Base-by-base conservation (phyloP, 2,888 invertebrate genomes). In the Sesamia inferens region DNA sequence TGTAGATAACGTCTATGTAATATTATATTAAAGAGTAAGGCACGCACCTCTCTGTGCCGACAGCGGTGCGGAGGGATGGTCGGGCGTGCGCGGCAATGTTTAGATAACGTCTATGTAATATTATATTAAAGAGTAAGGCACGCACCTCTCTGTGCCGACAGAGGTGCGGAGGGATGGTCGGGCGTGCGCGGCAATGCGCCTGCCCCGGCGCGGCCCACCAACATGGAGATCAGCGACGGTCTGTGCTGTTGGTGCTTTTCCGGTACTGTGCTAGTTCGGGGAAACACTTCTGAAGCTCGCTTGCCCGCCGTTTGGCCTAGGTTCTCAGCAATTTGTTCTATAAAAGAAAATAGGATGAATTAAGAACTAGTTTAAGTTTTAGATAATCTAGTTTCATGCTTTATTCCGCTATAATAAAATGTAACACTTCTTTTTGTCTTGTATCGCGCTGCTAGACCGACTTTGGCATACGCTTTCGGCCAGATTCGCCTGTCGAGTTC, bases 201-300 rank as follows among this genome's bases (percentile, higher is more conserved):
- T 2, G 88, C 89, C 5, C 89, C 89, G 1, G 89, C 90, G 57
- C 95, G 90, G 0, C 95, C 93, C 83, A 95, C 94, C 81, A 96
- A 82, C 94, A 96, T 93, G 74, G 95, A 94, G 84, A 95, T 94
- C 68, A 96, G 91, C 22, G 96, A 95, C 2, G 96, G 94, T 55
- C 95, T 88, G 86, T 96, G 95, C 83, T 96, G 94, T 72, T 93
- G 93, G 71, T 93, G 93, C 79, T 93, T 94, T 67, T 93, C 94
- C 6, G 83, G 83, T 10, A 73, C 68, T 24, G 80, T 67, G 8
- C 79, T 97, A 44, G 74, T 70, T 98, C 95, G 99, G 97, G 92
- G 92, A 74, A 90, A 91, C 78, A 93, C 95, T 68, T 96, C 96
- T 0, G 96, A 96, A 0, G 94, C 92, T 0, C 96, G 93, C 82